These are phyloP conservation scores for Stenodema calcarata DNA, from an alignment of 2,888 invertebrate species.

Conservation along the genomic window DNA sequence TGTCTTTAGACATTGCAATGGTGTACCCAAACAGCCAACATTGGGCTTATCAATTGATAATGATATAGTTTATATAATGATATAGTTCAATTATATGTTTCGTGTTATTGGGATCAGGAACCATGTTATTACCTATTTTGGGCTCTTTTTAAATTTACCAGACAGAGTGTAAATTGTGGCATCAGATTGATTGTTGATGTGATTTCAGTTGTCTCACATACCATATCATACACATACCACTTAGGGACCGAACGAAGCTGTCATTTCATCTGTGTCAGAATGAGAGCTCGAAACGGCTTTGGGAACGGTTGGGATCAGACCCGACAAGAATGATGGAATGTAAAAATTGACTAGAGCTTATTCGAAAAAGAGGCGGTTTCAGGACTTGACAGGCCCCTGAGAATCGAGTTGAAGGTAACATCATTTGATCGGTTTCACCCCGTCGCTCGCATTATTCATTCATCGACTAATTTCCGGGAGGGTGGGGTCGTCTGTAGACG, in stretches of 20 bases:
- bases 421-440: constrained; percentile 45
- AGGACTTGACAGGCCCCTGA: constrained; percentile 23
- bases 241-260: background rate
- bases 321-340: constrained; percentile 34
- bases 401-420: constrained; percentile 41
- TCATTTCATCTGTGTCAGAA: background rate
- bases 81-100: too few species aligned
- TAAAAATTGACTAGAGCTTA: constrained; percentile 14
- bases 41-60: too few species aligned
- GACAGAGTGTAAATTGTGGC: too few species aligned
- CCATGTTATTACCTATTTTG: too few species aligned
- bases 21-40: too few species aligned
- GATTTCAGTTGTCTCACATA: background rate
- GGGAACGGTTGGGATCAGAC: background rate
- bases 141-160: too few species aligned
- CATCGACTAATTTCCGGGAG: constrained; percentile 49
- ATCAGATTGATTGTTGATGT: constrained; percentile 12
- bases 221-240: background rate
- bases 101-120: too few species aligned
- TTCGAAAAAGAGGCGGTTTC: constrained; percentile 12
- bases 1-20: too few species aligned
- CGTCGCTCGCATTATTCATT: constrained; percentile 41
- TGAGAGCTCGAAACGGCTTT: background rate
- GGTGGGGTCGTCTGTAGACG: background rate
- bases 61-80: too few species aligned